Conservation (phyloP, 2,113 vertebrate genomes). For the Poeciliopsis occidentalis region DNA sequence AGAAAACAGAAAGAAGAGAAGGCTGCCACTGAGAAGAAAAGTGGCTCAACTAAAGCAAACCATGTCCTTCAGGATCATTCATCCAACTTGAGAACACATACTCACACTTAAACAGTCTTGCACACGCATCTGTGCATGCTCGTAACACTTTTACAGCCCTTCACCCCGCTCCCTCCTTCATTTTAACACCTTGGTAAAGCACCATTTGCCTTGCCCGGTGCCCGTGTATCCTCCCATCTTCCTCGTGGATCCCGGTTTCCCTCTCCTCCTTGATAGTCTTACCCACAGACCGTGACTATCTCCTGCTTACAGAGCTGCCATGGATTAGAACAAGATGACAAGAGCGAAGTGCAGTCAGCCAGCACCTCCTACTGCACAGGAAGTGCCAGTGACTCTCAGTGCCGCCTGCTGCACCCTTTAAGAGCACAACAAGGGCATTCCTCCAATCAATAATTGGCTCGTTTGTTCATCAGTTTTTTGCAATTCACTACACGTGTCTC, state of each 20-base stretch:
- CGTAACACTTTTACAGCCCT: conserved; percentile 10
- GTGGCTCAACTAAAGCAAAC: conserved; percentile 49
- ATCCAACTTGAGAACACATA: conserved; percentile 24
- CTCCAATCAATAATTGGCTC: conserved; percentile 20
- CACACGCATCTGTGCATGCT: conserved; percentile 11
- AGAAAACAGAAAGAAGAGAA: conserved; percentile 50
- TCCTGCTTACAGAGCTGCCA: conserved; percentile 71
- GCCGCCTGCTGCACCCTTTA: conserved; percentile 62
- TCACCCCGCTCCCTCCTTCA: conserved; percentile 13
- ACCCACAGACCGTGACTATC: conserved; percentile 81
- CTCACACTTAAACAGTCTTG: background rate
- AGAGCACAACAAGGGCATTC: conserved; percentile 65
- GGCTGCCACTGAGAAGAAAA: conserved; percentile 51
- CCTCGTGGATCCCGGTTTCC: conserved; percentile 60
- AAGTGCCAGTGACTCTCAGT: conserved; percentile 38
- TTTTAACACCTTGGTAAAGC: conserved; percentile 67
- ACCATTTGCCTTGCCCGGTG: conserved; percentile 53
- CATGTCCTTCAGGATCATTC: conserved; percentile 58
- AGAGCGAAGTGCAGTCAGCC: conserved; percentile 44
- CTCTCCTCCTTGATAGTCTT: conserved; percentile 77
- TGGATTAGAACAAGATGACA: conserved; percentile 67
- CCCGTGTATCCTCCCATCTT: conserved; percentile 70
- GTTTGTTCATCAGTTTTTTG: conserved; percentile 13
- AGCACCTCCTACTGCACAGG: conserved; percentile 70
- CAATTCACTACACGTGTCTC: background rate